Percentiles rank a stretch among this genome's conserved stretches.
Conservation (phyloP, 2,888 invertebrate species). For the Cinara cedri region DNA sequence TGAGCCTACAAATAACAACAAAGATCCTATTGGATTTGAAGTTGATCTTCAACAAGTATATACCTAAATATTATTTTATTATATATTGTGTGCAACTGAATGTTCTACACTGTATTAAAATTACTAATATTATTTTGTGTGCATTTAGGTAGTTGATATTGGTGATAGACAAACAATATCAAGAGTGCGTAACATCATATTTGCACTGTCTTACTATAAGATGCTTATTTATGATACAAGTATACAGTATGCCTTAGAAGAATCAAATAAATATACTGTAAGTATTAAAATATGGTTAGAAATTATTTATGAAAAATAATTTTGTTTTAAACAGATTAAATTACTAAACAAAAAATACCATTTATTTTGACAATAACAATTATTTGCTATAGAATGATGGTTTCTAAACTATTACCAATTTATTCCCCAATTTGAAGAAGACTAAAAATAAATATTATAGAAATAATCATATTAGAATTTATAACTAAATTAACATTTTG, state of each 20-base stretch:
- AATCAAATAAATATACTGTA: slow-evolving; percentile 80
- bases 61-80: background rate
- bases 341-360: too few relatives aligned
- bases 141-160: slow-evolving; percentile 46
- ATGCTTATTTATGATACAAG: slow-evolving; percentile 92
- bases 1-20: slow-evolving; percentile 69
- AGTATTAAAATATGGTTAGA: slow-evolving; percentile 64
- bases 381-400: background rate
- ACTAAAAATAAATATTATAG: background rate
- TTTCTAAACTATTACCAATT: background rate
- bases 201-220: slow-evolving; percentile 83
- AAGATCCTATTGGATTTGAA: slow-evolving; percentile 76
- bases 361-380: too few relatives aligned
- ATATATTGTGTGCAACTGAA: background rate
- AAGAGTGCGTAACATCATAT: slow-evolving; percentile 86
- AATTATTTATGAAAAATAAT: background rate
- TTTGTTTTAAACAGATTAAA: background rate
- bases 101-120: slow-evolving; percentile 1
- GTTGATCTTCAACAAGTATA: slow-evolving; percentile 73
- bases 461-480: too few relatives aligned
- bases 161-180: slow-evolving; percentile 77
- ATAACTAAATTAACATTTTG: too few relatives aligned
- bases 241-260: slow-evolving; percentile 88
- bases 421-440: background rate
- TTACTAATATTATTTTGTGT: background rate